Conservation (phyloP, 2,888 invertebrate species). For the Acleris laterana region DNA sequence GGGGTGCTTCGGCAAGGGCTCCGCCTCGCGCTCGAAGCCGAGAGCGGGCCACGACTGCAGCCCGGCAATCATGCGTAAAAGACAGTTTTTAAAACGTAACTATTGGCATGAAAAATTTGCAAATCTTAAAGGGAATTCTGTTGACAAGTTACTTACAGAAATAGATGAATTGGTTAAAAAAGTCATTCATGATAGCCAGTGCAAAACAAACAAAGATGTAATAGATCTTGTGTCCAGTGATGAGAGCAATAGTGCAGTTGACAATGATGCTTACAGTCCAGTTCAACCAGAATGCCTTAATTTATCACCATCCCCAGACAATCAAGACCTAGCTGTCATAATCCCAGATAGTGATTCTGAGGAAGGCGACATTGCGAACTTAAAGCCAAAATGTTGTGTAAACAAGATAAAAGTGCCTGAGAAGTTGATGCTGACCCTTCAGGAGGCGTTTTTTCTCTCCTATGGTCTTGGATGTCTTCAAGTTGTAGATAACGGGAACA, state of each 20-base stretch:
- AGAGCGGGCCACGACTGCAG: slow-evolving; percentile 63
- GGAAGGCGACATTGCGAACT: slow-evolving; percentile 83
- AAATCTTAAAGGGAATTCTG: slow-evolving; percentile 47
- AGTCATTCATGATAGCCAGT: slow-evolving; percentile 59
- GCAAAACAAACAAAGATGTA: slow-evolving; percentile 59
- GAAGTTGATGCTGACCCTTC: slow-evolving; percentile 87
- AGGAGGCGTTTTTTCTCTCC: slow-evolving; percentile 91
- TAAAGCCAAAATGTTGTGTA: slow-evolving; percentile 84
- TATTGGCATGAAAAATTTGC: slow-evolving; percentile 79
- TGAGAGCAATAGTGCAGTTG: slow-evolving; percentile 55
- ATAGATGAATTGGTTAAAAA: slow-evolving; percentile 60
- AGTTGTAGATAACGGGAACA: slow-evolving; percentile 81
- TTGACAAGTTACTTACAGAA: slow-evolving; percentile 62
- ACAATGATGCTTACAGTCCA: slow-evolving; percentile 44
- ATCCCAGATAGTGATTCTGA: slow-evolving; percentile 88
- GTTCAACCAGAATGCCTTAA: slow-evolving; percentile 39
- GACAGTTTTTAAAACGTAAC: slow-evolving; percentile 85
- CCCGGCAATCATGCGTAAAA: slow-evolving; percentile 82
- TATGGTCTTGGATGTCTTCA: slow-evolving; percentile 87
- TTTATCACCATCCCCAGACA: slow-evolving; percentile 49
- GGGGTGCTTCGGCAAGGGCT: slow-evolving; percentile 92
- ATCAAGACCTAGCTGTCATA: slow-evolving; percentile 81
- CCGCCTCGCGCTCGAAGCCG: slow-evolving; percentile 84
- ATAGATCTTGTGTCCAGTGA: slow-evolving; percentile 79
- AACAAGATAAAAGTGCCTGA: slow-evolving; percentile 86